Base-by-base conservation (phyloP, 2,113 vertebrate species). In the Datnioides undecimradiatus region DNA sequence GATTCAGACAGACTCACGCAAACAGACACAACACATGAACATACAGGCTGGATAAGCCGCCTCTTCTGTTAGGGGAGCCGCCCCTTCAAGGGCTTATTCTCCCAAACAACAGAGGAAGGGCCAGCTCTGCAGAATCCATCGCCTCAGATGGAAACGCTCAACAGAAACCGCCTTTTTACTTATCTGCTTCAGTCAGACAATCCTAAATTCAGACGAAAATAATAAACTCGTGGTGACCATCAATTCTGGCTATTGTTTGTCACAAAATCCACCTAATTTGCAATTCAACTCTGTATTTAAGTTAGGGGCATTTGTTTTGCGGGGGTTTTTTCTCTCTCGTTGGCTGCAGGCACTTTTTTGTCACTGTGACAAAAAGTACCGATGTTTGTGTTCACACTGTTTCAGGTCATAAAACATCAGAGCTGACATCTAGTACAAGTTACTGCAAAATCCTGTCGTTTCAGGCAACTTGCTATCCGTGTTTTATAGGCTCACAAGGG, bases 71-170 rank as follows among this genome's bases (percentile, higher is more conserved):
- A 17, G 40, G 59, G 73, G 62, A 76, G 36, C 58, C 36, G 34
- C 54, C 70, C 74, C 66, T 82, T 33, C 34, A 64, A 69, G 57
- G 48, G 58, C 54, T 58, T 59, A 49, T 68, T 68, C 67, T 57
- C 72, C 59, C 51, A 41, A 74, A 67, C 60, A 73, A 36, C 63
- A 55, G 55, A 66, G 59, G 36, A 43, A 68, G 31, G 41, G 27
- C 25, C 64, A 14, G 43, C 43, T 75, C 65, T 84, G 68, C 62
- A 57, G 49, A 79, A 57, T 31, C 76, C 74, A 65, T 45, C 54
- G 25, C 62, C 63, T 57, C 67, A 31, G 5, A 76, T 59, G 70
- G 45, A 59, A 73, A 70, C 13, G 7, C 83, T 65, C 52, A 14
- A 19, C 19, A 45, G 25, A 40, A 29, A 31, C 8, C 0, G 1